Evolutionary conservation across 1,140 invertebrate species (phyloP).

Genomic region (Prorops nasuta): DNA sequence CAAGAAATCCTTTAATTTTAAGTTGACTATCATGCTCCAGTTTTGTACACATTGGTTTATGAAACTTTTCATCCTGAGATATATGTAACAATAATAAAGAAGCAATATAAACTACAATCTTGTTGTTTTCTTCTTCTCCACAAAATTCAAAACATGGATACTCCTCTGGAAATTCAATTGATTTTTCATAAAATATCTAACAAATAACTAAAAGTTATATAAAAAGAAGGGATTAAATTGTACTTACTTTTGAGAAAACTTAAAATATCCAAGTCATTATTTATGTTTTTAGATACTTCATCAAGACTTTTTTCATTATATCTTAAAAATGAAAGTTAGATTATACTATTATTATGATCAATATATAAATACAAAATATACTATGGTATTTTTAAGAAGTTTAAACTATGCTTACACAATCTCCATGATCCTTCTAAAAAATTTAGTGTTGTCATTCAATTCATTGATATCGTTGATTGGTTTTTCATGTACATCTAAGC

Average conservation of each 20-base stretch:
- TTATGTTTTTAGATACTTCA: not conserved
- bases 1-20: constrained; percentile 49
- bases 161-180: constrained; percentile 28
- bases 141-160: constrained; percentile 42
- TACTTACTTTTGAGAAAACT: not conserved
- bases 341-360: not conserved
- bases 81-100: constrained; percentile 41
- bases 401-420: constrained; percentile 22
- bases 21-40: constrained; percentile 43
- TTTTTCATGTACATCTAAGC: constrained; percentile 9
- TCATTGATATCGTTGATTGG: constrained; percentile 21
- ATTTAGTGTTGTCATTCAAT: constrained; percentile 23
- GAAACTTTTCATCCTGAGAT: constrained; percentile 40
- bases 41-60: constrained; percentile 43
- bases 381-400: not conserved
- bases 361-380: not conserved
- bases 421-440: constrained; percentile 29
- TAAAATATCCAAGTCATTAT: too few relatives aligned
- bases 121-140: constrained; percentile 6
- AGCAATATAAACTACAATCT: constrained; percentile 29
- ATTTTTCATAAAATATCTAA: not conserved
- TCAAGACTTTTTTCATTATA: not conserved
- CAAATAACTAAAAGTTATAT: not conserved
- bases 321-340: not conserved
- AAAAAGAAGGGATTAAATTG: not conserved